Evolutionary conservation across 1,140 invertebrate genomes (phyloP).

Genomic region (Microplitis demolitor): DNA sequence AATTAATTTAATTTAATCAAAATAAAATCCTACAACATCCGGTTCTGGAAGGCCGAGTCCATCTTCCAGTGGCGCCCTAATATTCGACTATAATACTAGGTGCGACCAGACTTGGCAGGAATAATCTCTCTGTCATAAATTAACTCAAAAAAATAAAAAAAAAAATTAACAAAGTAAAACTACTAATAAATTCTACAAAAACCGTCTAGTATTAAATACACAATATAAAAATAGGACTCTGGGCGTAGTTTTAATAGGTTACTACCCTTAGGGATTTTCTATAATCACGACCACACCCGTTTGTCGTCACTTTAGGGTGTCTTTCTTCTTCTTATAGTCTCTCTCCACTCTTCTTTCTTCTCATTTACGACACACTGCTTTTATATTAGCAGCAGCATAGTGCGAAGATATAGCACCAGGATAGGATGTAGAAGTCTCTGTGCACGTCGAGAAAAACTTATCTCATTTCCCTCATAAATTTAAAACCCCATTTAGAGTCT

Average conservation of each 20-base stretch:
- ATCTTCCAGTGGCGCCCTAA: no score
- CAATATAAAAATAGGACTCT: not conserved
- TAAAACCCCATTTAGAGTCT: slow-evolving; percentile 5
- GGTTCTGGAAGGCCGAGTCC: no score
- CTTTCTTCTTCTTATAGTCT: not conserved
- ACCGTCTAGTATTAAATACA: not conserved
- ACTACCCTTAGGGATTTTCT: not conserved
- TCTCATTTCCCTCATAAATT: slow-evolving; percentile 15
- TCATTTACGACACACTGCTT: slow-evolving; percentile 1
- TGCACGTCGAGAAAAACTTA: slow-evolving; percentile 1
- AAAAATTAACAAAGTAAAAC: no score
- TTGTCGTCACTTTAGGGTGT: not conserved
- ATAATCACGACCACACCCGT: slow-evolving; percentile 2
- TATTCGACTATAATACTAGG: no score
- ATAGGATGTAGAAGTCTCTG: not conserved
- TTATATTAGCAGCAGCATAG: slow-evolving; percentile 4
- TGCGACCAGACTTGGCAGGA: no score
- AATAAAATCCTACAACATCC: no score
- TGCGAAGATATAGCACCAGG: no score
- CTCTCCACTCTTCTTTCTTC: not conserved
- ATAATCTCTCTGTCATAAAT: no score
- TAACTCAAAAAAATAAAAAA: not conserved
- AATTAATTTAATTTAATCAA: no score
- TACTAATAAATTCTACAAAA: no score
- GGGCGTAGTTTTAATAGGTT: not conserved